Conservation (phyloP, 1,140 invertebrate genomes). For the Coenobita brevimanus region DNA sequence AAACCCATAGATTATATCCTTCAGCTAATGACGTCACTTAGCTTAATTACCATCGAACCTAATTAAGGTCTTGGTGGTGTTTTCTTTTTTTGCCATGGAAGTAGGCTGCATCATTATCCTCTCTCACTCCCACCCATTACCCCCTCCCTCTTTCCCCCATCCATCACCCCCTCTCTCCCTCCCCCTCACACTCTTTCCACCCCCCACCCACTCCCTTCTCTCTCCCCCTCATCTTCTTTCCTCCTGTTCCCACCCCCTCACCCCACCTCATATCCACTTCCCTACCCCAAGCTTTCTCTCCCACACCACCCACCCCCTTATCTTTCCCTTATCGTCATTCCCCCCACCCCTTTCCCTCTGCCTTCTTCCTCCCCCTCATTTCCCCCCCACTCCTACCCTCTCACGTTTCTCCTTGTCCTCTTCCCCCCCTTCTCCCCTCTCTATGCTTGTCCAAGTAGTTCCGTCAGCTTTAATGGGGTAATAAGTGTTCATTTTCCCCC, state of each 20-base stretch:
- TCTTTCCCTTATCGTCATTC: neutral
- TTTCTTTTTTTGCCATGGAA: too few species aligned
- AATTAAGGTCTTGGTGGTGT: too few species aligned
- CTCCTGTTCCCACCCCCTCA: neutral
- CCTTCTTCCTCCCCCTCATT: slow-evolving; percentile 1
- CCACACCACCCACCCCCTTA: neutral
- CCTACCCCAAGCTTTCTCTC: neutral
- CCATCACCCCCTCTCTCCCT: neutral
- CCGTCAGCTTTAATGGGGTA: too few species aligned
- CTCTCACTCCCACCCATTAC: neutral
- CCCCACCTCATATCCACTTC: neutral
- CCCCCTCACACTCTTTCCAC: neutral
- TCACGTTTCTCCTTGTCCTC: neutral
- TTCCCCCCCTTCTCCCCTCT: slow-evolving; percentile 1
- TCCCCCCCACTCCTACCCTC: neutral
- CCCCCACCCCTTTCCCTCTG: neutral
- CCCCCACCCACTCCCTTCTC: neutral
- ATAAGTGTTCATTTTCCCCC: too few species aligned
- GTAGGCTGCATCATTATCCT: neutral
- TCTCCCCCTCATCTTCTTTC: neutral
- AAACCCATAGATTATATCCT: too few species aligned
- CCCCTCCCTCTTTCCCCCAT: neutral
- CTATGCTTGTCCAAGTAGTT: neutral
- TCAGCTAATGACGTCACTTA: too few species aligned
- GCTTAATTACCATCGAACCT: too few species aligned